Percentiles rank a stretch among this genome's conserved stretches.
Evolutionary conservation across 2,797 vertebrate genomes (phyloP).

Genomic region (Myiotriccus ornatus): DNA sequence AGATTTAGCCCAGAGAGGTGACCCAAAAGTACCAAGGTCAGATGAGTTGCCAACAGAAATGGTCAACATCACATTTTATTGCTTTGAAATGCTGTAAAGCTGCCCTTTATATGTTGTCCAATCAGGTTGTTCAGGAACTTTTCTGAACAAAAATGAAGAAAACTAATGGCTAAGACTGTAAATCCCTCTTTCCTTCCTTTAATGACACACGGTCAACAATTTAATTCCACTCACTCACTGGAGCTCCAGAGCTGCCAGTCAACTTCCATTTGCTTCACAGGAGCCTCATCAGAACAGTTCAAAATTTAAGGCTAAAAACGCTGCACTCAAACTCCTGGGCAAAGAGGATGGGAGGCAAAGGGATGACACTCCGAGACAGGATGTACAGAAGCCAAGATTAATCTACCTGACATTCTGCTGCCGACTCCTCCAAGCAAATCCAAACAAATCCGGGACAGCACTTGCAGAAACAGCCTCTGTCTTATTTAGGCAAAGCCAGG

Average conservation of each 20-base stretch:
- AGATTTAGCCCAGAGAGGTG: background rate
- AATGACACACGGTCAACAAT: background rate
- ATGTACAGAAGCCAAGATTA: background rate
- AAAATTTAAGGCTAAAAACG: background rate
- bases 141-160: background rate
- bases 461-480: background rate
- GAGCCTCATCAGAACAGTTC: background rate
- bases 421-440: background rate
- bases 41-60: fast-evolving
- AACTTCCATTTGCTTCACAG: background rate
- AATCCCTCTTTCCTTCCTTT: background rate
- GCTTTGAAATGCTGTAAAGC: background rate
- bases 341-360: background rate
- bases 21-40: background rate
- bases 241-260: background rate
- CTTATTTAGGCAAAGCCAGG: background rate
- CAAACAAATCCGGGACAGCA: background rate
- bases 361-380: background rate
- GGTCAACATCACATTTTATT: background rate
- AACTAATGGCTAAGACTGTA: background rate
- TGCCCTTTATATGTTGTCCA: background rate
- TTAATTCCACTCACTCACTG: background rate
- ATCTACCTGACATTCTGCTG: constrained; percentile 8
- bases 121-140: background rate
- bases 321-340: background rate